phyloP scores from a whole-genome alignment of 2,113 vertebrate species.

The Menura novaehollandiae region DNA sequence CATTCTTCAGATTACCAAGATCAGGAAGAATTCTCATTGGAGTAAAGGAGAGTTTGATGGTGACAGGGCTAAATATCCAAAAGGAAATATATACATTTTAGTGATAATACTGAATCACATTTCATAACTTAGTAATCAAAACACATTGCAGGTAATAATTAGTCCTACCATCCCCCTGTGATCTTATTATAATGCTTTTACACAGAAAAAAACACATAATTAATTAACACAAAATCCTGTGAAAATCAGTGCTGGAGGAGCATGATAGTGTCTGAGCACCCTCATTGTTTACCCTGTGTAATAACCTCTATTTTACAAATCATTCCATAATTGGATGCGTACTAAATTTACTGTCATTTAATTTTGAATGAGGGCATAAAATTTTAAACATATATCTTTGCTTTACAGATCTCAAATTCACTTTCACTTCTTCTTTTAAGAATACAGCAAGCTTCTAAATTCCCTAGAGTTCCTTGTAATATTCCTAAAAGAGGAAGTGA shows the following conservation, averaged over 20 bases:
- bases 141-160: not conserved
- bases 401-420: not conserved
- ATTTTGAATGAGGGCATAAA: not conserved
- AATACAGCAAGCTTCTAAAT: not conserved
- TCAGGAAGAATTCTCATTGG: not conserved
- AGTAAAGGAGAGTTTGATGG: not conserved
- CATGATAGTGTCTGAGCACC: not conserved
- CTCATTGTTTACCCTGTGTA: fast-evolving
- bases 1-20: not conserved
- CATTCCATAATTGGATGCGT: not conserved
- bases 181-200: not conserved
- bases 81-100: not conserved
- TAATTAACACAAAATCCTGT: not conserved
- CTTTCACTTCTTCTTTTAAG: not conserved
- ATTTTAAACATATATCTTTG: not conserved
- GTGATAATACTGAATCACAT: not conserved
- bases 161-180: not conserved
- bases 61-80: not conserved
- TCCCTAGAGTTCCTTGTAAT: not conserved
- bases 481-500: not conserved
- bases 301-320: not conserved
- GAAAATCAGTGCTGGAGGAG: not conserved
- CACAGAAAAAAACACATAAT: not conserved
- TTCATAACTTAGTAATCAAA: not conserved
- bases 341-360: not conserved